Base-by-base conservation (phyloP, 2,113 vertebrate genomes). In the Ivindomyrus marchei region DNA sequence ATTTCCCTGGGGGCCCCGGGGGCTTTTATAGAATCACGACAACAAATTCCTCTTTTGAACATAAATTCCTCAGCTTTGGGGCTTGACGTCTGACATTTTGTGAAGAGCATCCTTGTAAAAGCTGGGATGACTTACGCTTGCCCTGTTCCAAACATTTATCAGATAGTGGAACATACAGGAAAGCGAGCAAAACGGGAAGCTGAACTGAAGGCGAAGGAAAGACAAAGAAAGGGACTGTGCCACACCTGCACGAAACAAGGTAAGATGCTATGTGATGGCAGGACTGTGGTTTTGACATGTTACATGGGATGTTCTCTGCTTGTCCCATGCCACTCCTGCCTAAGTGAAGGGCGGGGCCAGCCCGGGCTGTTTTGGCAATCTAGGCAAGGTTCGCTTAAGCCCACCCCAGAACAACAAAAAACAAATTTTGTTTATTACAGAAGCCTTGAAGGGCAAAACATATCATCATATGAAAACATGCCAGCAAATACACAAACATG, bases 41-140 rank as follows among this genome's bases (percentile, higher is more conserved):
- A 53, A 87, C 86, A 52, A 50, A 87, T 87, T 87, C 50, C 13
- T 27, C 86, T 87, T 87, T 53, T 87, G 50, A 87, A 87, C 86
- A 87, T 50, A 87, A 56, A 87, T 53, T 87, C 86, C 27, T 21
- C 50, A 87, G 86, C 50, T 56, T 87, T 52, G 86, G 86, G 86
- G 50, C 49, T n/a, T 53, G 50, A 53, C 52, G 50, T 87, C 7
- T 87, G 49, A 87, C 86, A 87, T 56, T 87, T 53, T 52, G 49
- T 58, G 49, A 53, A 87, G 50, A 87, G 86, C 27, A 21, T 39
- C 31, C 50, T 56, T 27, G 19, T 56, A 87, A 87, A 19, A 87
- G 36, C 50, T 87, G 86, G 15, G 27, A 19, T 53, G 85, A 11
- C n/a, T 87, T 52, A 31, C 13, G 11, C 19, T 19, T 49, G 46